Conservation (phyloP, 2,113 vertebrate genomes). For the Vicugna pacos region DNA sequence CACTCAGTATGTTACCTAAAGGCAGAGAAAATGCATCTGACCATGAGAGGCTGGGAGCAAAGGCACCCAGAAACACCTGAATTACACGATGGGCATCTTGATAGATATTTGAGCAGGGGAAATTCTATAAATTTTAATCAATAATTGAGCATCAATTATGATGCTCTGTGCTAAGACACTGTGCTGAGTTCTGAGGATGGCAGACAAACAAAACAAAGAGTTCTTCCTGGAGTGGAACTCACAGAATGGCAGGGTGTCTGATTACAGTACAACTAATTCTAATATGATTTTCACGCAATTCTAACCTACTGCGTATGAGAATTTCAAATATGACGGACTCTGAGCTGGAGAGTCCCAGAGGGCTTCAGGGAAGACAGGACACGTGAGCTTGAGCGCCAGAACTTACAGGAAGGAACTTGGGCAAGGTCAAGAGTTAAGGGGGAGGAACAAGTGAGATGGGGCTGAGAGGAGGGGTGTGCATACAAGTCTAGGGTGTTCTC, state of each 20-base stretch:
- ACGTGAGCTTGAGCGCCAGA: neutral
- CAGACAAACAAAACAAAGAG: neutral
- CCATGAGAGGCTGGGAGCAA: neutral
- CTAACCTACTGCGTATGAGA: neutral
- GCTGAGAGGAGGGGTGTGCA: neutral
- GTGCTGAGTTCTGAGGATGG: neutral
- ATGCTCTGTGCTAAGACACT: neutral
- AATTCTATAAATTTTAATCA: neutral
- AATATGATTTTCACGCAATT: neutral
- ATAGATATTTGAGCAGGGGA: neutral
- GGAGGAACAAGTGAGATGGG: rapidly evolving
- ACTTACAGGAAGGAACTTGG: neutral
- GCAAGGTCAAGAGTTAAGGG: neutral
- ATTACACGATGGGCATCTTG: neutral
- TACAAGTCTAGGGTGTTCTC: neutral
- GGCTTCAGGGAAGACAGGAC: neutral
- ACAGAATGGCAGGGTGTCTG: neutral
- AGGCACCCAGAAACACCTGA: neutral
- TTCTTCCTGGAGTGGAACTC: neutral
- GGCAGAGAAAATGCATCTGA: neutral
- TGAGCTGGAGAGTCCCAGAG: neutral
- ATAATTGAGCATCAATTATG: neutral
- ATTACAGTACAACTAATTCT: neutral
- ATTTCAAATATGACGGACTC: neutral
- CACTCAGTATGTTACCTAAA: neutral